Conservation (phyloP, 2,113 vertebrate species). For the Benitochromis conjunctus region DNA sequence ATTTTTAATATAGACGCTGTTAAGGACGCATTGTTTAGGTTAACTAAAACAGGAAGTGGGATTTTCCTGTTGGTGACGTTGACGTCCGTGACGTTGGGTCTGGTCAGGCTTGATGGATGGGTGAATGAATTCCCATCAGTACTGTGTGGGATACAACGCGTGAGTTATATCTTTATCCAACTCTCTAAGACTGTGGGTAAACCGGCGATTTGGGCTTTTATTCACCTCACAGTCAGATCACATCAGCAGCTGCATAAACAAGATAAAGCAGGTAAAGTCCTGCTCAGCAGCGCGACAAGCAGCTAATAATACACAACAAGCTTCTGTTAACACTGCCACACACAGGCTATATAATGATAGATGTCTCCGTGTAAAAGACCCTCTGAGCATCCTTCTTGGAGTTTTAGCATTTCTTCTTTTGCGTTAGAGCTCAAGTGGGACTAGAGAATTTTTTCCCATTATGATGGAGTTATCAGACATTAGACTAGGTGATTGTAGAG, state of each 20-base stretch:
- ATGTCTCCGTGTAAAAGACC: neutral
- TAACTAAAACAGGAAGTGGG: neutral
- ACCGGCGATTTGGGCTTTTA: neutral
- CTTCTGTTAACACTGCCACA: neutral
- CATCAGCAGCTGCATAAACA: neutral
- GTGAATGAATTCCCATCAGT: neutral
- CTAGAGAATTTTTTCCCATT: neutral
- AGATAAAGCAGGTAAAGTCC: neutral
- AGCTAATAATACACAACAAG: neutral
- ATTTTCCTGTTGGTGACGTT: neutral
- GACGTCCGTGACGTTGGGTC: neutral
- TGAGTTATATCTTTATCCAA: neutral
- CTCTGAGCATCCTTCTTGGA: neutral
- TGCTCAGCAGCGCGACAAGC: neutral
- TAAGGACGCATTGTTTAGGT: neutral
- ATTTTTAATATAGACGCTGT: neutral
- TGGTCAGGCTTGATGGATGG: neutral
- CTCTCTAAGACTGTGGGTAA: neutral
- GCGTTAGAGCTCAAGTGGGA: neutral
- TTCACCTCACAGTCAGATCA: neutral
- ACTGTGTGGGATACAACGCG: too few species aligned
- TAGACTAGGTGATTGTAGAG: neutral
- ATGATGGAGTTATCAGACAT: neutral
- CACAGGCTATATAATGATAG: fast-evolving
- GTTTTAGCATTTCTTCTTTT: neutral